Base-by-base conservation (phyloP, 2,113 vertebrate genomes). In the Eulemur rufifrons region DNA sequence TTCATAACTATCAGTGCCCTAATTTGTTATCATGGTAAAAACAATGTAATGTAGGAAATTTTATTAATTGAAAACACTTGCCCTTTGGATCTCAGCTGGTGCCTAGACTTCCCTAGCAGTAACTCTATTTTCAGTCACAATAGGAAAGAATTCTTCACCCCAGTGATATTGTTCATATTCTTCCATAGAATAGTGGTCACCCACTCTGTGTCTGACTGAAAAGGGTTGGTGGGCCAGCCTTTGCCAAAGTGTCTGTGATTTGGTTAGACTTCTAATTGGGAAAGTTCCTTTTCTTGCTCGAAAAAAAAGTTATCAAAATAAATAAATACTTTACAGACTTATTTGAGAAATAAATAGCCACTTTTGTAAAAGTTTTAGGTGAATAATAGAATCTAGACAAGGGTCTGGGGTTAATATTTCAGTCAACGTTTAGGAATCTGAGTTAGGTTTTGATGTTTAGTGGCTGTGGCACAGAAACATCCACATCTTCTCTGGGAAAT, bases 151-250 rank as follows among this genome's bases (percentile, higher is more conserved):
- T 23, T 68, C 18, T n/a, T 82, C 20, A 59, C 7, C 5, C 23
- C 15, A 2, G 20, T 45, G 12, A 5, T 39, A 13, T 56, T 94
- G 6, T 32, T 39, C 37, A 27, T 27, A n/a, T 69, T 56, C 23
- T 37, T 50, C 23, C 3, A 56, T 20, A 29, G 8, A 88, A 52
- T 45, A 66, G 7, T 56, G 37, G 14, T 32, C 3, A 18, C 32
- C 18, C 1, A 13, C 3, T 69, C n/a, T n/a, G 4, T 88, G 50
- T 25, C 61, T 39, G 8, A 92, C 6, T 45, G 25, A 27, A 37
- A 74, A 74, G 1, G 45, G 2, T 64, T 52, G 15, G n/a, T 54
- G n/a, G 50, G 10, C 14, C 3, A 71, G 6, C 8, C 1, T 0
- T 59, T 0, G 2, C 2, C 39, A 37, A 78, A 39, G 3, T 20